These are phyloP conservation scores for Theristicus caerulescens DNA, from an alignment of 2,113 vertebrate genomes.

Conservation along the genomic window DNA sequence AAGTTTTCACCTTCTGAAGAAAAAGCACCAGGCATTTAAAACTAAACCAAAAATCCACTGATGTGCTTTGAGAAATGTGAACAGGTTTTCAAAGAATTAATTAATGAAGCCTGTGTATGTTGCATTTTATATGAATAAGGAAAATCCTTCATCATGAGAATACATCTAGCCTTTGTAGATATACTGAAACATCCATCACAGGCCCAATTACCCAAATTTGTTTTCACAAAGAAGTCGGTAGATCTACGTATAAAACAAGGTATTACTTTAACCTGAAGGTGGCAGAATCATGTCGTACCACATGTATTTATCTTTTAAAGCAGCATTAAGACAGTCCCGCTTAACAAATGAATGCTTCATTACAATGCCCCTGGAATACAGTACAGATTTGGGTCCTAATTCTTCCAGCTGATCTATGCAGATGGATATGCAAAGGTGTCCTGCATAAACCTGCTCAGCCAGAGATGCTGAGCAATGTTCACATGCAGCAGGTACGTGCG, in stretches of 20 bases:
- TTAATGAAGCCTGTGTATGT: neutral
- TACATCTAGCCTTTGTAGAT: neutral
- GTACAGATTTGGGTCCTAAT: no score
- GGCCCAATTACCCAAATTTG: neutral
- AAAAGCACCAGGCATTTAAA: neutral
- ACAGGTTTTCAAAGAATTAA: constrained; percentile 13
- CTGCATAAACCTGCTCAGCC: neutral
- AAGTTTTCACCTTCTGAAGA: constrained; percentile 9
- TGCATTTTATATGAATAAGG: constrained; percentile 39
- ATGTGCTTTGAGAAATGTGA: neutral
- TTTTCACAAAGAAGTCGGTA: neutral
- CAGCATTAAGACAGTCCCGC: neutral
- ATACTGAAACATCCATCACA: constrained; percentile 20
- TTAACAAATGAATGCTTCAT: neutral
- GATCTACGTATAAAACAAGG: neutral
- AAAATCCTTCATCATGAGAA: neutral
- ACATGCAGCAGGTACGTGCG: rapidly evolving
- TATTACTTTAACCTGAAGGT: neutral
- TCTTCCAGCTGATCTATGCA: neutral
- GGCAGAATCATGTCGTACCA: neutral
- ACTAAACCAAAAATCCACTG: neutral
- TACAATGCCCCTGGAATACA: neutral
- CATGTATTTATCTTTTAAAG: neutral
- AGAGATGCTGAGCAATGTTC: neutral
- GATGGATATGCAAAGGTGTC: rapidly evolving